Percentiles rank a stretch among this genome's conserved stretches.
Evolutionary conservation across 2,888 invertebrate genomes (phyloP).

Genomic region (Drosophila aldrichi): DNA sequence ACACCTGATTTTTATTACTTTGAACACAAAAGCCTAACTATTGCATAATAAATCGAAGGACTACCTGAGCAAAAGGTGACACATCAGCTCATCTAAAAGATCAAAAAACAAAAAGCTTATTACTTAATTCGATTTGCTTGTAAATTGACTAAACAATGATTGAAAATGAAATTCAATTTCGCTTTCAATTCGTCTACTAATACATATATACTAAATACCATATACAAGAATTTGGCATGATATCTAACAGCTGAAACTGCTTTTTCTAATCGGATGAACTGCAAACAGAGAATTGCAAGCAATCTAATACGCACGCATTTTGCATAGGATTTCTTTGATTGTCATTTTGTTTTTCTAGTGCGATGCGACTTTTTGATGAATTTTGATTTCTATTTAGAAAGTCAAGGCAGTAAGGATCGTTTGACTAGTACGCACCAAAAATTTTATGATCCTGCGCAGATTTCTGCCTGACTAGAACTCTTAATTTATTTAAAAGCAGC

Average conservation of each 20-base stretch:
- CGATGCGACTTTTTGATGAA: slow-evolving; percentile 50
- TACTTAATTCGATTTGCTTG: slow-evolving; percentile 64
- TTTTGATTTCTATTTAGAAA: slow-evolving; percentile 48
- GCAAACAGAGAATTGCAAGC: slow-evolving; percentile 27
- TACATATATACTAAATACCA: neutral
- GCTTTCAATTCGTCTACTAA: slow-evolving; percentile 23
- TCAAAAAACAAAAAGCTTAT: slow-evolving; percentile 52
- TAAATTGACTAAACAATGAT: slow-evolving; percentile 32
- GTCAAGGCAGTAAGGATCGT: slow-evolving; percentile 37
- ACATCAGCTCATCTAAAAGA: slow-evolving; percentile 73
- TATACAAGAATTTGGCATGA: slow-evolving; percentile 51
- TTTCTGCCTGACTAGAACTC: slow-evolving; percentile 50
- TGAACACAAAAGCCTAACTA: slow-evolving; percentile 64
- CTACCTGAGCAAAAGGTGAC: slow-evolving; percentile 72
- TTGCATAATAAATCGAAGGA: slow-evolving; percentile 55
- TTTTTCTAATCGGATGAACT: slow-evolving; percentile 31
- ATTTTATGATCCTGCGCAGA: slow-evolving; percentile 33
- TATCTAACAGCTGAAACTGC: slow-evolving; percentile 42
- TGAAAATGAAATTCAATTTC: slow-evolving; percentile 24
- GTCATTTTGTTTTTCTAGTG: slow-evolving; percentile 34
- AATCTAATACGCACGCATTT: slow-evolving; percentile 68
- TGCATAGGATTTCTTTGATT: slow-evolving; percentile 16
- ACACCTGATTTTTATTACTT: slow-evolving; percentile 65
- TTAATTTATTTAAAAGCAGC: slow-evolving; percentile 61
- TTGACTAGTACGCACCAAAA: slow-evolving; percentile 20